Percentiles rank a stretch among this genome's conserved stretches.
phyloP scores from a whole-genome alignment of 2,113 vertebrate genomes.

The Antigone vipio region DNA sequence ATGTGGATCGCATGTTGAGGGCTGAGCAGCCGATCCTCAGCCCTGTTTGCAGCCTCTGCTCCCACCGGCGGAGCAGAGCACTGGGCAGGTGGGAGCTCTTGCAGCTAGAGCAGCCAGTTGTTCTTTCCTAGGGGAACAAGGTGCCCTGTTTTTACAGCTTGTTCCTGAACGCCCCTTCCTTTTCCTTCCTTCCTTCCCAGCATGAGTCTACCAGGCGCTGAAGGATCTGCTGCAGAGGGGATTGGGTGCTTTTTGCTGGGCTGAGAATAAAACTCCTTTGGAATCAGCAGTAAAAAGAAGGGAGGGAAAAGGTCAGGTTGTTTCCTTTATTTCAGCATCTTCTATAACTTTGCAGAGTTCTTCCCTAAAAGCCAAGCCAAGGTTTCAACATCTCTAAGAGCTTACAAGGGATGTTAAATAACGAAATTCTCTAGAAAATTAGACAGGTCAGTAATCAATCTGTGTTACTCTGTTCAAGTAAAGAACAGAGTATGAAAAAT shows the following conservation, averaged over 20 bases:
- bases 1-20: fast-evolving
- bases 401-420: background rate
- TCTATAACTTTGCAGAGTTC: background rate
- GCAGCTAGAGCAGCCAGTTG: background rate
- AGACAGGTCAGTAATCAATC: background rate
- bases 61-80: background rate
- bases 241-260: background rate
- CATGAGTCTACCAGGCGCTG: background rate
- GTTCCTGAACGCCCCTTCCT: background rate
- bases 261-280: background rate
- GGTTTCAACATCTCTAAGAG: background rate
- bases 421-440: background rate
- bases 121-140: background rate
- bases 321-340: background rate
- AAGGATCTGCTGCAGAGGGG: background rate
- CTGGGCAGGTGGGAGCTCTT: background rate
- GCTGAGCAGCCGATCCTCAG: background rate
- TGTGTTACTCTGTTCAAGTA: background rate
- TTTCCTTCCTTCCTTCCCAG: background rate
- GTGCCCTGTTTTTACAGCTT: background rate
- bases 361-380: background rate
- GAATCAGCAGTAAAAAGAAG: background rate
- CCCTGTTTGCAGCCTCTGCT: background rate
- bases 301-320: background rate
- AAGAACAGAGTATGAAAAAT: background rate